Evolutionary conservation across 2,888 invertebrate genomes (phyloP), one percentile per base, ranked within the genome.

Genomic region (Drosophila paracracens): DNA sequence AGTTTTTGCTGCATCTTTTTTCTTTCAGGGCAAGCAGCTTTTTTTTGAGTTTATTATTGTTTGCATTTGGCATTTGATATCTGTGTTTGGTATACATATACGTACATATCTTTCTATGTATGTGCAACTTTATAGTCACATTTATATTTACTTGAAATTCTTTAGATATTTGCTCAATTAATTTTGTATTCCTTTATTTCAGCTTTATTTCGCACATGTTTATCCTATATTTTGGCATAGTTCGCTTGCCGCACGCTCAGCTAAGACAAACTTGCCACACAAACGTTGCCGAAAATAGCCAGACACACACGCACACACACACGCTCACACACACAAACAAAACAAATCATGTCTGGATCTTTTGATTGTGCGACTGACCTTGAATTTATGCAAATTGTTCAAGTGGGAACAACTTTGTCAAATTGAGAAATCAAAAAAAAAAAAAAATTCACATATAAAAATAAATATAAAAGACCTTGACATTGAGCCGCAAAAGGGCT

Each of bases 361-460:
- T 88, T 83, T 56, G 56, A 85, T 85, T 85, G 82, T 85, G 75
- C 63, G 71, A 68, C 74, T 80, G 85, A 85, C 85, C 85, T 88
- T 85, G 88, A 85, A 85, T 85, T 85, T 85, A 85, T 85, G 85
- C 88, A 86, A 85, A 85, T 85, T 86, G 88, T 83, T 79, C 88
- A 88, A 85, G 83, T 86, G 85, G 72, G 83, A 86, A 88, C 77
- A 81, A 88, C 82, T 85, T 88, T 88, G 85, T 83, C 85, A 88
- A 86, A 88, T 88, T 85, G 74, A 84, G 76, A 84, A 73, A 73
- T 74, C 68, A 67, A 25, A 36, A 40, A 38, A 18, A 53, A 48
- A 53, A 48, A 38, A 56, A 56, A 54, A 48, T 40, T 40, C 59
- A 52, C 64, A 72, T 43, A 58, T 48, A 36, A 63, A 16, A 11